These are phyloP conservation scores for Centropus unirufus DNA, from an alignment of 2,113 vertebrate species.

Conservation along the genomic window DNA sequence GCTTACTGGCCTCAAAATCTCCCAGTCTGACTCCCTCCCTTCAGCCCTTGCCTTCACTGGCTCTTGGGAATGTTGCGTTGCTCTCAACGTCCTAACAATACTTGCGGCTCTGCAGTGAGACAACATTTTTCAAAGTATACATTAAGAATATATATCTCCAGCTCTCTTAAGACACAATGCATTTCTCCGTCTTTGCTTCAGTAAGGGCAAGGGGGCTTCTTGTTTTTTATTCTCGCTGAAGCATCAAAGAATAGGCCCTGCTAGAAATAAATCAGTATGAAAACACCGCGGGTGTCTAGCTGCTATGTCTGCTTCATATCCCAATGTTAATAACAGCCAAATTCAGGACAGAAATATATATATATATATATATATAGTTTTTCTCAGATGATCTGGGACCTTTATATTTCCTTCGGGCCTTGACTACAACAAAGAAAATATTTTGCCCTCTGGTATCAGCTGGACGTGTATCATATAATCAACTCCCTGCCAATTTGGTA, in stretches of 20 bases:
- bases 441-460: not conserved
- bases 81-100: not conserved
- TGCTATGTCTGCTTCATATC: not conserved
- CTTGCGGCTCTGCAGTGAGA: not conserved
- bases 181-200: not conserved
- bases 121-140: not conserved
- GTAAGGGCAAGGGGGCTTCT: not conserved
- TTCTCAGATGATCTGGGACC: not conserved
- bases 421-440: not conserved
- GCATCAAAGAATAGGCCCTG: not conserved
- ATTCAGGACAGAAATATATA: not conserved
- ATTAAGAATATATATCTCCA: not conserved
- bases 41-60: rapidly evolving
- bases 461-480: not conserved
- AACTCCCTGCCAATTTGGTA: not conserved
- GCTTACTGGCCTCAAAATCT: not conserved
- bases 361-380: not conserved
- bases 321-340: not conserved
- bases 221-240: not conserved
- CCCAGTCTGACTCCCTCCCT: not conserved
- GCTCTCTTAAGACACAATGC: not conserved
- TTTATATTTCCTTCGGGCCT: not conserved
- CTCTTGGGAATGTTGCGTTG: not conserved
- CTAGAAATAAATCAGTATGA: not conserved
- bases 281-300: not conserved